Percentiles rank a stretch among this genome's conserved stretches.
These are phyloP conservation scores for Cavia porcellus DNA, from an alignment of 2,113 vertebrate genomes.

Conservation along the genomic window DNA sequence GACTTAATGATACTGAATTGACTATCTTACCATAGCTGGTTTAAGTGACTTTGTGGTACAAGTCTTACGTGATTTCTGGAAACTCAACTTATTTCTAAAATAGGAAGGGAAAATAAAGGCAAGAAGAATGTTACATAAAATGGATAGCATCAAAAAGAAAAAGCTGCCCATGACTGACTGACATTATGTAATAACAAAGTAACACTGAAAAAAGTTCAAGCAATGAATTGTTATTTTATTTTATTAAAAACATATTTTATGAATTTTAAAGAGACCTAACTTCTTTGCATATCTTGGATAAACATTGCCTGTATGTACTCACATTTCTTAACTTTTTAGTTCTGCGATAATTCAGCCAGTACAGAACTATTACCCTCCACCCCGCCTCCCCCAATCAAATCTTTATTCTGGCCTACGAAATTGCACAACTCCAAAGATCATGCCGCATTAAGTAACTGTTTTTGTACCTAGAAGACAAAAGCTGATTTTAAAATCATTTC, in stretches of 20 bases:
- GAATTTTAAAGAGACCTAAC: not conserved
- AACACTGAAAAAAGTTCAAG: not conserved
- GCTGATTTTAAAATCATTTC: conserved; percentile 62
- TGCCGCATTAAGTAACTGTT: conserved; percentile 22
- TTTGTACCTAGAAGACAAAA: conserved; percentile 69
- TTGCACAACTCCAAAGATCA: conserved; percentile 31
- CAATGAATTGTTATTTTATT: not conserved
- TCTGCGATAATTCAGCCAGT: conserved; percentile 50
- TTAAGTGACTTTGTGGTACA: not conserved
- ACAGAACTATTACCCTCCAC: not conserved
- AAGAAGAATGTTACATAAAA: conserved; percentile 10
- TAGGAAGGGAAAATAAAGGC: not conserved
- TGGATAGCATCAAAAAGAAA: not conserved
- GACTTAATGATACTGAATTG: conserved; percentile 19
- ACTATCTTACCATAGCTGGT: not conserved
- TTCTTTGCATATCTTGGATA: conserved; percentile 24
- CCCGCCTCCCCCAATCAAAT: not conserved
- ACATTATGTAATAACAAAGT: not conserved
- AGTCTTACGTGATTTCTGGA: conserved; percentile 22
- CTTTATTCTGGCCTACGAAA: conserved; percentile 1
- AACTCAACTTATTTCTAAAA: conserved; percentile 49
- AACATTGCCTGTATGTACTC: conserved; percentile 44
- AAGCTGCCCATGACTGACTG: not conserved
- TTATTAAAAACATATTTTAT: not conserved
- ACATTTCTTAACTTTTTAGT: conserved; percentile 68